phyloP scores from a whole-genome alignment of 1,140 invertebrate species.

The Archivesica marissinica region DNA sequence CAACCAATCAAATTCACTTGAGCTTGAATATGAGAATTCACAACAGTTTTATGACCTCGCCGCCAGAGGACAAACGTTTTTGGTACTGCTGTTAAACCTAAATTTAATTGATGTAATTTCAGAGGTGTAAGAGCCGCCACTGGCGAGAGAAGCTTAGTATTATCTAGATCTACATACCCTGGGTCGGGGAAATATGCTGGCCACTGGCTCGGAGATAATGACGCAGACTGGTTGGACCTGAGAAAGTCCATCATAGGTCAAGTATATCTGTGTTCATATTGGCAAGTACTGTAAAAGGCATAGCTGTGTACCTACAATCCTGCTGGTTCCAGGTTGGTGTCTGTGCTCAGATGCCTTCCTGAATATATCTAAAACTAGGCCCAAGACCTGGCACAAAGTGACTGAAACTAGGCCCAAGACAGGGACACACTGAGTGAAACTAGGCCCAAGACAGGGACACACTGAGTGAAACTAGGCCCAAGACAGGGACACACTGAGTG shows the following conservation, averaged over 20 bases:
- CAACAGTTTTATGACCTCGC: no score
- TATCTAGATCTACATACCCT: constrained; percentile 92
- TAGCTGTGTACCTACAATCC: background rate
- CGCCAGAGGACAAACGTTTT: no score
- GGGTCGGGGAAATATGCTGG: constrained; percentile 92
- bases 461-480: no score
- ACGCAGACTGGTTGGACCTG: constrained; percentile 73
- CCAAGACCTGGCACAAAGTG: background rate
- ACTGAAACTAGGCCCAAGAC: no score
- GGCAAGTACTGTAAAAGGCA: background rate
- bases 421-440: no score
- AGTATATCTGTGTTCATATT: background rate
- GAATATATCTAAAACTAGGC: background rate
- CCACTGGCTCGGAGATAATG: constrained; percentile 92
- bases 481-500: no score
- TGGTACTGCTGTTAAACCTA: no score
- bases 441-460: no score
- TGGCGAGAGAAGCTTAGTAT: constrained; percentile 89
- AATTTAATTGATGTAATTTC: constrained; percentile 39
- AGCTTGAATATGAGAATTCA: no score
- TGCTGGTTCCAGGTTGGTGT: background rate
- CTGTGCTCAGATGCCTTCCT: background rate
- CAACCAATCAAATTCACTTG: no score
- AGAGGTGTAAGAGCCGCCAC: constrained; percentile 78
- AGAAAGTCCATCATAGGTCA: constrained; percentile 74